phyloP scores from a whole-genome alignment of 2,113 vertebrate species.

The Barbus barbus region DNA sequence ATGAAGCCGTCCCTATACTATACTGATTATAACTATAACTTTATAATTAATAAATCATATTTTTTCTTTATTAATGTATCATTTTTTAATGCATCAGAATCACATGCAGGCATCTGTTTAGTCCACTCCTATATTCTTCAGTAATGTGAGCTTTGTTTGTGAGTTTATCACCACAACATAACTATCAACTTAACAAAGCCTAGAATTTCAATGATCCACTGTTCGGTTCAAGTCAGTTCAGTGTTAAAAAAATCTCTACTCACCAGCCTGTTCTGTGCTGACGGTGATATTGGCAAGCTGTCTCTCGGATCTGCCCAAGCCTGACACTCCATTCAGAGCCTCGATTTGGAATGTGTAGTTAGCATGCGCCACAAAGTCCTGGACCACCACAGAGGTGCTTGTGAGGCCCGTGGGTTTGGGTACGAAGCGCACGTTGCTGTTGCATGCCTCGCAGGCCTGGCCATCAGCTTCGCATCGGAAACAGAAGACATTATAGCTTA shows the following conservation, averaged over 20 bases:
- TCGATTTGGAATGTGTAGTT: constrained; percentile 98
- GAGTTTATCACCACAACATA: not conserved
- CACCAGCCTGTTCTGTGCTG: constrained; percentile 90
- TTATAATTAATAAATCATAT: no score
- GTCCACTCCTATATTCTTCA: no score
- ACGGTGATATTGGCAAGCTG: constrained; percentile 88
- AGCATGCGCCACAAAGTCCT: constrained; percentile 87
- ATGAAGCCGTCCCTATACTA: no score
- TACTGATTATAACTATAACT: no score
- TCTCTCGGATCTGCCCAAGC: constrained; percentile 81
- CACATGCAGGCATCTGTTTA: no score
- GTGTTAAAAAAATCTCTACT: constrained; percentile 63
- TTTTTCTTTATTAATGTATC: no score
- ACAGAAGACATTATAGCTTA: constrained; percentile 91
- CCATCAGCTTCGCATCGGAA: constrained; percentile 84
- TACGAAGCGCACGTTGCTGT: constrained; percentile 87
- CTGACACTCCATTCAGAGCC: constrained; percentile 91
- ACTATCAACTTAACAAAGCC: not conserved
- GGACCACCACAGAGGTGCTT: constrained; percentile 86
- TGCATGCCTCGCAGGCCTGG: constrained; percentile 86
- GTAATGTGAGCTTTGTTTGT: not conserved
- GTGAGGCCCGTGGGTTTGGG: constrained; percentile 85
- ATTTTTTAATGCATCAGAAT: no score
- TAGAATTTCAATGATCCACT: not conserved
- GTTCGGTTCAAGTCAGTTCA: not conserved